phyloP scores from a whole-genome alignment of 2,888 invertebrate species.

The Isoperla grammatica region DNA sequence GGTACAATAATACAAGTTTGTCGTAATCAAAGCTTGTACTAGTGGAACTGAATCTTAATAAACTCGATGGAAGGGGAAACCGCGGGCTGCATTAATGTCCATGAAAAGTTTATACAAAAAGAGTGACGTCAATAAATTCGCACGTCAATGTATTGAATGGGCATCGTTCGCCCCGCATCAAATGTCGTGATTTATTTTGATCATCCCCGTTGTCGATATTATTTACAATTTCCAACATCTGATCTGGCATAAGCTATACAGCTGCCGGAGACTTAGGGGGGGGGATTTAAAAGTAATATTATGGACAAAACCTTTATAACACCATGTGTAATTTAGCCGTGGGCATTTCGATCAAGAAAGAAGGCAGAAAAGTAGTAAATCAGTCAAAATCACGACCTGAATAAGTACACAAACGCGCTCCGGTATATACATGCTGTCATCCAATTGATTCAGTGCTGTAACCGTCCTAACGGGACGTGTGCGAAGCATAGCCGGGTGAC shows the following conservation, averaged over 20 bases:
- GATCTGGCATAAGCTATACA: not conserved
- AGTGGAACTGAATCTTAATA: too few species aligned
- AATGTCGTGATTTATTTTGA: conserved; percentile 19
- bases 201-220: conserved; percentile 8
- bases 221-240: not conserved
- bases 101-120: too few species aligned
- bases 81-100: too few species aligned
- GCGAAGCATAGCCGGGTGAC: conserved; percentile 3
- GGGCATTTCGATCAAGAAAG: conserved; percentile 16
- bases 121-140: conserved; percentile 24
- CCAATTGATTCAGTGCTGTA: conserved; percentile 28
- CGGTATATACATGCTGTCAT: conserved; percentile 20
- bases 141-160: conserved; percentile 26
- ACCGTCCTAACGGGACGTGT: conserved; percentile 21
- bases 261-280: not conserved
- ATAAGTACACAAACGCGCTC: conserved; percentile 20
- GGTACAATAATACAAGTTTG: too few species aligned
- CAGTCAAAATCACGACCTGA: conserved; percentile 26
- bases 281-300: conserved; percentile 3
- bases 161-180: conserved; percentile 21
- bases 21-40: too few species aligned
- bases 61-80: too few species aligned
- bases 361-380: conserved; percentile 20
- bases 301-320: conserved; percentile 4
- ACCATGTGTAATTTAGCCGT: conserved; percentile 23